phyloP scores from a whole-genome alignment of 2,888 invertebrate genomes.

The Zonitis immaculata region DNA sequence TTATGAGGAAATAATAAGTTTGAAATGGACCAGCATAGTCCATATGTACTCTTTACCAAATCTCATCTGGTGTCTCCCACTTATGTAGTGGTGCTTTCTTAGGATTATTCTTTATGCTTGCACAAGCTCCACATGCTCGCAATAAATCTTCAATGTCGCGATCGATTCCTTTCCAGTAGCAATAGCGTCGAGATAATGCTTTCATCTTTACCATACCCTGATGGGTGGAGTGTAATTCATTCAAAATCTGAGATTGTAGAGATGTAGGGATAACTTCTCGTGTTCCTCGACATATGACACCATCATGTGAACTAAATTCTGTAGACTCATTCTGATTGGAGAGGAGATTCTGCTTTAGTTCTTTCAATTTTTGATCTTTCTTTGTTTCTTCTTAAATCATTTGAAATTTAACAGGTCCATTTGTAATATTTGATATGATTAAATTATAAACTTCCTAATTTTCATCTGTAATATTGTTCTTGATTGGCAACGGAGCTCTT shows the following conservation, averaged over 20 bases:
- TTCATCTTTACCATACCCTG: slow-evolving; percentile 33
- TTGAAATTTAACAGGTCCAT: neutral
- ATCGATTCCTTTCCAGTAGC: slow-evolving; percentile 29
- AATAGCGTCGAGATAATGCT: slow-evolving; percentile 24
- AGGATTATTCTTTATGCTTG: slow-evolving; percentile 17
- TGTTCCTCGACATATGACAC: neutral
- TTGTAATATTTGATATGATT: no score
- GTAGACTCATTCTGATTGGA: no score
- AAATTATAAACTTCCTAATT: neutral
- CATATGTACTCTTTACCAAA: slow-evolving; percentile 34
- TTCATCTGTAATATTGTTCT: neutral
- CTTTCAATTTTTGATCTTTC: no score
- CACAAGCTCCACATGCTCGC: slow-evolving; percentile 24
- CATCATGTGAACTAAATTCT: neutral
- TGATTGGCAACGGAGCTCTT: slow-evolving; percentile 3
- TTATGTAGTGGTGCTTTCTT: slow-evolving; percentile 22
- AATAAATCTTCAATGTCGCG: slow-evolving; percentile 26
- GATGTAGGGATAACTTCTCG: slow-evolving; percentile 21
- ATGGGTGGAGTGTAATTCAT: slow-evolving; percentile 28
- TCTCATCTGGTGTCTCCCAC: slow-evolving; percentile 26
- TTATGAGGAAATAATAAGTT: slow-evolving; percentile 16
- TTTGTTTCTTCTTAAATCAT: neutral
- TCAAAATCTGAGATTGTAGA: slow-evolving; percentile 17
- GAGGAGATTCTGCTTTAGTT: no score
- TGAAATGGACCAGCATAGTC: slow-evolving; percentile 34